Evolutionary conservation across 2,888 invertebrate genomes (phyloP), one percentile per base, ranked within the genome.

Genomic region (Villa cingulata): DNA sequence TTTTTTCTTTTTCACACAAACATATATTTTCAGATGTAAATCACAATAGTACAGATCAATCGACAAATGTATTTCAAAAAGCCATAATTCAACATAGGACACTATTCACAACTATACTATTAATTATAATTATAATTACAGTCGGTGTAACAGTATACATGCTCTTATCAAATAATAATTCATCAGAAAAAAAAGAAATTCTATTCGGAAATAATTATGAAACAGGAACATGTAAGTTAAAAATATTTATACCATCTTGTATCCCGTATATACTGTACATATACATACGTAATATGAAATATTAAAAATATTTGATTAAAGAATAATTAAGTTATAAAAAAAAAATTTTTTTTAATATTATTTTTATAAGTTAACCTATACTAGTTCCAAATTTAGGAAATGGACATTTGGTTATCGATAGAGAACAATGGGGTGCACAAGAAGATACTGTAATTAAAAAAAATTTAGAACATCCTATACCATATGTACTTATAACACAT

Each of bases 401-500:
- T 45, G 68, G 68, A 48, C 68, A 68, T 58, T 60, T 66, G 34
- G 58, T 68, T 37, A 59, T 68, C 53, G 64, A 68, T 47, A 59
- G 69, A 5, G 51, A 53, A 23, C 66, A 67, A 56, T 70, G 70
- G 70, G 69, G 68, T 19, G 59, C 69, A 16, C 56, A 66, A 20
- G 61, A 62, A 3, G 54, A 57, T 32, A 55, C 52, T 15, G 52
- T 53, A 4, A 58, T 58, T 29, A 51, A 64, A 19, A 57, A 51
- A 19, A 48, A 19, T 39, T 57, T 73, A 40, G 40, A 52, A 4
- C 61, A 61, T 49, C 74, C 74, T 17, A 65, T 70, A 27, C 63
- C 68, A 2, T 69, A 71, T 51, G 71, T 74, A 0, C 56, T 75
- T 2, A 66, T 76, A 41, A 71, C 73, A 15, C 75, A 76, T 53